These are phyloP conservation scores for Pseudopodoces humilis DNA, from an alignment of 2,113 vertebrate species.

Conservation along the genomic window DNA sequence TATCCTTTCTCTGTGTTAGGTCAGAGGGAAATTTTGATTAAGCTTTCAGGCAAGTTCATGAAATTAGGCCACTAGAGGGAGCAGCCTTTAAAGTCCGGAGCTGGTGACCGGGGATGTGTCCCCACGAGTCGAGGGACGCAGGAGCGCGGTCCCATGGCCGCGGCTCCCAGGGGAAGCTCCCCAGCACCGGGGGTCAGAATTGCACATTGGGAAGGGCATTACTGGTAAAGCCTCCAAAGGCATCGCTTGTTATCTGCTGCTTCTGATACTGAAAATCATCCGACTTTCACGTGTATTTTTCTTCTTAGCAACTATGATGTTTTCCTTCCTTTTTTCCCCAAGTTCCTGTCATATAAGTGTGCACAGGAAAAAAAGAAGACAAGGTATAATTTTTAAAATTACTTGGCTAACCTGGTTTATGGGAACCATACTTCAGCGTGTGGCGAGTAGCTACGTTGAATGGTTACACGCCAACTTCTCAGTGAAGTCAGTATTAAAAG, in stretches of 20 bases:
- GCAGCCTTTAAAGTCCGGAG: neutral
- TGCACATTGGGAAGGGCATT: neutral
- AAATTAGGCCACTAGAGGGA: constrained; percentile 38
- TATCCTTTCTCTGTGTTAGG: neutral
- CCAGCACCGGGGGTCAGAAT: rapidly evolving
- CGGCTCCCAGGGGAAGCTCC: neutral
- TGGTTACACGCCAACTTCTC: rapidly evolving
- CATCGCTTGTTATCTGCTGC: neutral
- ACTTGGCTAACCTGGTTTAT: neutral
- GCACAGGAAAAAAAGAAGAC: neutral
- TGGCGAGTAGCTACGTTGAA: neutral
- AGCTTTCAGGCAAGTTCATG: neutral
- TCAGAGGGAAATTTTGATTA: neutral
- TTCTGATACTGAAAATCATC: neutral
- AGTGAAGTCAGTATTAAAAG: neutral
- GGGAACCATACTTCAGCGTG: neutral
- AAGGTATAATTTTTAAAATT: neutral
- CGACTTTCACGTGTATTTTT: neutral
- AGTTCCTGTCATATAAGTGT: neutral
- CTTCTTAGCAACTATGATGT: neutral
- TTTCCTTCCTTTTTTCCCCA: neutral
- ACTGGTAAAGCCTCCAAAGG: neutral
- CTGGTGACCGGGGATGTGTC: rapidly evolving
- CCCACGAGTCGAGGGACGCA: neutral
- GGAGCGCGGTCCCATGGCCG: rapidly evolving